These are phyloP conservation scores for Vidua macroura DNA, from an alignment of 2,113 vertebrate genomes.

Conservation along the genomic window DNA sequence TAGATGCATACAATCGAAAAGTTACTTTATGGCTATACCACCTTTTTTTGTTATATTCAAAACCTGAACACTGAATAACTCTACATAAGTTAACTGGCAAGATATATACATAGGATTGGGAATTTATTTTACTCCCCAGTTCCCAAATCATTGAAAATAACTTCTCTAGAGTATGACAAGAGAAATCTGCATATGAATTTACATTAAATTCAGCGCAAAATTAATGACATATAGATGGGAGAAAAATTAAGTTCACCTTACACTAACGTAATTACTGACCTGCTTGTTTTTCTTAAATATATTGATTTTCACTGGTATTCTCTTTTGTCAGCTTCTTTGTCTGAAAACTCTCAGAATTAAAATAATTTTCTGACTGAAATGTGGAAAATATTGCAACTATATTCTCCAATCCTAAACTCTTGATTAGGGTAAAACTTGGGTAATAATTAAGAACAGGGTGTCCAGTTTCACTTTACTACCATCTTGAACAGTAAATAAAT, in stretches of 20 bases:
- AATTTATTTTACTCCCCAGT: not conserved
- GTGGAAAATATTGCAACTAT: not conserved
- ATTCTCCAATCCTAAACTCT: not conserved
- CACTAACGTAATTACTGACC: not conserved
- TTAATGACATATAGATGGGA: not conserved
- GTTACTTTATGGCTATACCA: not conserved
- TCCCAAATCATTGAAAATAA: not conserved
- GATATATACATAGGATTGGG: not conserved
- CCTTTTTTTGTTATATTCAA: not conserved
- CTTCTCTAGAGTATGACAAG: not conserved
- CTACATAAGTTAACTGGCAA: not conserved
- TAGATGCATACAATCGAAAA: conserved; percentile 4
- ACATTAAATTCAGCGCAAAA: not conserved
- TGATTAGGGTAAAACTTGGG: not conserved
- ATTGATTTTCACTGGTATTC: not conserved
- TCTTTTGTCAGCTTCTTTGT: not conserved
- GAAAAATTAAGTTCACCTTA: not conserved
- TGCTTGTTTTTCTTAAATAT: not conserved
- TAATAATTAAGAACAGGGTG: not conserved
- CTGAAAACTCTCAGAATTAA: not conserved
- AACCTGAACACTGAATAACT: not conserved
- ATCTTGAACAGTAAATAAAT: not conserved
- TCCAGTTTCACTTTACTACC: not conserved
- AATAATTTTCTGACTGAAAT: not conserved
- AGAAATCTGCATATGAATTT: not conserved